These are phyloP conservation scores for Okapia johnstoni DNA, from an alignment of 2,113 vertebrate genomes.

Conservation along the genomic window DNA sequence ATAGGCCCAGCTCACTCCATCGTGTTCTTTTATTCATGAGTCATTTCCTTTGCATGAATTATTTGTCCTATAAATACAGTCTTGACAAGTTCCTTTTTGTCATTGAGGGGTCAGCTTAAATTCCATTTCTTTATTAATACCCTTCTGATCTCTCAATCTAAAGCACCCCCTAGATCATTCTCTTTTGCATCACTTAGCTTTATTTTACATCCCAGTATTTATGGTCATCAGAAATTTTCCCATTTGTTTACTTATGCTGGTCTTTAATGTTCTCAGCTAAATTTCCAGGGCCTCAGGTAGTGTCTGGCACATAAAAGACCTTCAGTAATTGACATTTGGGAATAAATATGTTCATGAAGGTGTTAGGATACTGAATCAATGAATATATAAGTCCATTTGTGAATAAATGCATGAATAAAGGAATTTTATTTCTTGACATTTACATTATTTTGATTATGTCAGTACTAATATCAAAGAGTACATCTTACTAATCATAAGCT, in stretches of 20 bases:
- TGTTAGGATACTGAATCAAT: slow-evolving; percentile 13
- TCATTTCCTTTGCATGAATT: neutral
- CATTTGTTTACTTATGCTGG: neutral
- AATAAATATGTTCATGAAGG: neutral
- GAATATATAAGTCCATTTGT: neutral
- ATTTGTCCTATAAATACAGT: neutral
- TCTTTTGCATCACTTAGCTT: neutral
- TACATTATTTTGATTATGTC: neutral
- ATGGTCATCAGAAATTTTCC: neutral
- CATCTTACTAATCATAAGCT: neutral
- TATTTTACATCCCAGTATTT: neutral
- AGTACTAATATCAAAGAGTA: neutral
- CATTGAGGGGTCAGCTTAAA: neutral
- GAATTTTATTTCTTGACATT: neutral
- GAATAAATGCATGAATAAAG: neutral
- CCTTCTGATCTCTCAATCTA: neutral
- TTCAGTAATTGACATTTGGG: neutral
- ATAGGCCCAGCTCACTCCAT: neutral
- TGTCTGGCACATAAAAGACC: neutral
- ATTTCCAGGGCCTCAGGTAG: neutral
- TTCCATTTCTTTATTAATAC: neutral
- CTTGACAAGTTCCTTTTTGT: neutral
- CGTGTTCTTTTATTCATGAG: neutral
- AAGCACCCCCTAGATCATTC: neutral
- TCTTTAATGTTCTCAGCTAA: neutral